Conservation (phyloP, 2,113 vertebrate genomes). For the Paralichthys olivaceus region DNA sequence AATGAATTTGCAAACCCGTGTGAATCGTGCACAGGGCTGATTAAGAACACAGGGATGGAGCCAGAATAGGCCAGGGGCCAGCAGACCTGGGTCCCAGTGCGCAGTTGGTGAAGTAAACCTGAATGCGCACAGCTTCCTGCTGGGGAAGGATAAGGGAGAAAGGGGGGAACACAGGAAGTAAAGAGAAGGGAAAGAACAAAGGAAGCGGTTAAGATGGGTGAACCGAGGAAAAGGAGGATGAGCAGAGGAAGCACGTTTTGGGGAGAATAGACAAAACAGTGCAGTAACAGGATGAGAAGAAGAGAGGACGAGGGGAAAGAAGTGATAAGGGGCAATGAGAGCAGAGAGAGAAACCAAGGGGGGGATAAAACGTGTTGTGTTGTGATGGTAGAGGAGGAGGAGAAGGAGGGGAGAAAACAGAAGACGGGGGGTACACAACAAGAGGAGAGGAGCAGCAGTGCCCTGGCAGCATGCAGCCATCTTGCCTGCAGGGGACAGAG, state of each 20-base stretch:
- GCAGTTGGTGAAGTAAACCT: constrained; percentile 60
- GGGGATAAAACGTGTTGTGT: constrained; percentile 37
- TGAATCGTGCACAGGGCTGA: constrained; percentile 42
- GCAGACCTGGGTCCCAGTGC: constrained; percentile 41
- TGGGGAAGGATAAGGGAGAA: constrained; percentile 63
- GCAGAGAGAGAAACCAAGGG: constrained; percentile 53
- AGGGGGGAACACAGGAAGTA: constrained; percentile 55
- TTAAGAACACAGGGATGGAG: constrained; percentile 47
- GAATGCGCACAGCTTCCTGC: constrained; percentile 68
- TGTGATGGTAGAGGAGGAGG: constrained; percentile 6
- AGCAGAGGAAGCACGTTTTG: constrained; percentile 66
- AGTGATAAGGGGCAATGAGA: constrained; percentile 42
- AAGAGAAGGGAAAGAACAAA: constrained; percentile 66
- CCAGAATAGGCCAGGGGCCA: constrained; percentile 68
- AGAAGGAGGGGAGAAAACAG: constrained; percentile 30
- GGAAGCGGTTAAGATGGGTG: constrained; percentile 54
- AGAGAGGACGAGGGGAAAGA: constrained; percentile 30
- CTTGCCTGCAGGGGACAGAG: constrained; percentile 78
- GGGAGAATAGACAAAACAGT: constrained; percentile 62
- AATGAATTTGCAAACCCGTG: constrained; percentile 59
- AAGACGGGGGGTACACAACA: constrained; percentile 29
- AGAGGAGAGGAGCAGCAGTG: constrained; percentile 55
- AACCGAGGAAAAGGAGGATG: constrained; percentile 54
- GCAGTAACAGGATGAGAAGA: constrained; percentile 59
- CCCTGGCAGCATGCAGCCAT: constrained; percentile 72